Evolutionary conservation across 2,888 invertebrate species (phyloP).

Genomic region (Lycia hirtaria): DNA sequence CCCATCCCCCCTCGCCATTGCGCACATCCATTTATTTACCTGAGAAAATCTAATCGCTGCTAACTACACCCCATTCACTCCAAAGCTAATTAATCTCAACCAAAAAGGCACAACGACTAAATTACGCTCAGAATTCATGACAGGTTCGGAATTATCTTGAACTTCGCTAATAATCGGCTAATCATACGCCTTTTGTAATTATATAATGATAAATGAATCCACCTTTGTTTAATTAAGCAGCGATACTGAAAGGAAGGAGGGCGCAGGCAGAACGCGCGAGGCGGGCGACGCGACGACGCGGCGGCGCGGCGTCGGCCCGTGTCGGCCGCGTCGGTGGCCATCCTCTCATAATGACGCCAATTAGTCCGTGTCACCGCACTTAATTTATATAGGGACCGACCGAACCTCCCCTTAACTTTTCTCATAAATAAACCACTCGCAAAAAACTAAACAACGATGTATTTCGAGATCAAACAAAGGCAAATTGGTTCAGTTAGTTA

Average conservation of each 20-base stretch:
- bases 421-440: slow-evolving; percentile 66
- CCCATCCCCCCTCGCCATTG: slow-evolving; percentile 48
- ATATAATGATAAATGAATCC: slow-evolving; percentile 53
- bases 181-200: slow-evolving; percentile 56
- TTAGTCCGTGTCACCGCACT: slow-evolving; percentile 69
- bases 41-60: slow-evolving; percentile 46
- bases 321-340: slow-evolving; percentile 46
- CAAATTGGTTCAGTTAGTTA: slow-evolving; percentile 20
- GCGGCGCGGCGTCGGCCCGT: slow-evolving; percentile 24
- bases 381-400: slow-evolving; percentile 67
- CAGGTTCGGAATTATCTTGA: slow-evolving; percentile 51
- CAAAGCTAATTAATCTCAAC: slow-evolving; percentile 57
- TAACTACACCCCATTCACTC: slow-evolving; percentile 49
- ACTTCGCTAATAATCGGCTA: slow-evolving; percentile 50
- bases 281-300: slow-evolving; percentile 6
- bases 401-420: slow-evolving; percentile 65
- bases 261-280: slow-evolving; percentile 41
- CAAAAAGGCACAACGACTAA: slow-evolving; percentile 52
- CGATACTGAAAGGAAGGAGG: slow-evolving; percentile 48
- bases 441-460: slow-evolving; percentile 60
- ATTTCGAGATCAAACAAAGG: slow-evolving; percentile 47
- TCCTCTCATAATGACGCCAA: slow-evolving; percentile 68
- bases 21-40: slow-evolving; percentile 49
- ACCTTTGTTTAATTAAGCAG: slow-evolving; percentile 54
- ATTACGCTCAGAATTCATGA: slow-evolving; percentile 56